Conservation (phyloP, 1,140 invertebrate genomes). For the Bombus superbus region DNA sequence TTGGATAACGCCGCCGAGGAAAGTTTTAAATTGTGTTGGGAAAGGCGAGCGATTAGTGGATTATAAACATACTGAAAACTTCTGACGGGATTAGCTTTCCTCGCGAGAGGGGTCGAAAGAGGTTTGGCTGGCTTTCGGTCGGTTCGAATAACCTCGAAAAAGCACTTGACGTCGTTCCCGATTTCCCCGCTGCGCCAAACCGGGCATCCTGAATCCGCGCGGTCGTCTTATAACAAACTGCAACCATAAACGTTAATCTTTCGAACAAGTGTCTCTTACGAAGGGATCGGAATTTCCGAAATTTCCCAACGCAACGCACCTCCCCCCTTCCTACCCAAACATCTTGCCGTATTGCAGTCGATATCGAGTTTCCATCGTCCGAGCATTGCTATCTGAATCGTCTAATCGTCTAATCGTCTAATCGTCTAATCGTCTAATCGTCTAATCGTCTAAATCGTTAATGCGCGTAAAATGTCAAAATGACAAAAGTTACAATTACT, state of each 20-base stretch:
- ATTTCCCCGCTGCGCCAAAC: background rate
- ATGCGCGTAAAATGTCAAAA: too few relatives aligned
- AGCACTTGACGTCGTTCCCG: constrained; percentile 25
- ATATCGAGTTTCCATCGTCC: too few relatives aligned
- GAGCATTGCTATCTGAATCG: too few relatives aligned
- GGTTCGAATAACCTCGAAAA: constrained; percentile 47
- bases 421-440: too few relatives aligned
- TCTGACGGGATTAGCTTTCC: constrained; percentile 72
- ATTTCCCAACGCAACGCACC: background rate
- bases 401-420: too few relatives aligned
- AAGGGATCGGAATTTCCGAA: background rate
- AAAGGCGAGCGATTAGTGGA: constrained; percentile 80
- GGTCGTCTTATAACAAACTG: too few relatives aligned
- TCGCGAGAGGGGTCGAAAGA: constrained; percentile 35
- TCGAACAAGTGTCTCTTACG: too few relatives aligned
- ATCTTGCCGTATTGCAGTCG: too few relatives aligned
- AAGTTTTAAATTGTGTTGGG: constrained; percentile 81
- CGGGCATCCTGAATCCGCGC: background rate
- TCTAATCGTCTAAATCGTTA: too few relatives aligned
- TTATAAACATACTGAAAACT: constrained; percentile 80
- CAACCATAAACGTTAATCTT: too few relatives aligned
- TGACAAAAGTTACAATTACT: too few relatives aligned
- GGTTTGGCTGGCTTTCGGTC: constrained; percentile 45
- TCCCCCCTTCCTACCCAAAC: too few relatives aligned
- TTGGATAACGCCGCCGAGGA: constrained; percentile 65